Evolutionary conservation across 2,113 vertebrate species (phyloP), one percentile per base, ranked within the genome.

Genomic region (Cairina moschata): DNA sequence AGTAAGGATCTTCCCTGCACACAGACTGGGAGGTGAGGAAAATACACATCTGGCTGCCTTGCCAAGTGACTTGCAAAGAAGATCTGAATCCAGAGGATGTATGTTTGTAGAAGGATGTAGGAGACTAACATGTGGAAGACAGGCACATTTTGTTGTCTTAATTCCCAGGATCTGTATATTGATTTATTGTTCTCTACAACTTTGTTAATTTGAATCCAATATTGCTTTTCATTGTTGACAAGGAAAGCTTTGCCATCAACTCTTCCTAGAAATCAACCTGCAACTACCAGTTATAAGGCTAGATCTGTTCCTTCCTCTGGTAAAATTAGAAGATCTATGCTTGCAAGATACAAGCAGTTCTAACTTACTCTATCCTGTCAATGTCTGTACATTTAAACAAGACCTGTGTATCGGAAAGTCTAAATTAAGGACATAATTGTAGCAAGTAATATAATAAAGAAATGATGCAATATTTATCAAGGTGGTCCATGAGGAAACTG

Each of bases 201-300:
- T 94, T 95, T 18, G 31, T 48, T 62, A 69, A 91, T 74, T 79
- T 93, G 17, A 94, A 85, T 84, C 72, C 46, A 83, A 5, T 92
- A 66, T 29, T 58, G 36, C 14, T 92, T 83, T 87, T 83, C 38
- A 54, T 29, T 90, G 36, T 59, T 93, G 79, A 71, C 31, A 88
- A 83, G 48, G 62, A 84, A 90, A 90, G 46, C 17, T 86, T 88
- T 88, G 55, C 25, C 67, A 91, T 93, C 52, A 74, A 66, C 17
- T 86, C 5, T 1, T 91, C 60, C 92, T 40, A 42, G 55, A 87
- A 94, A 75, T 48, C 50, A 79, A 77, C 21, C 48, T 65, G 48
- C 50, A 89, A 76, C 71, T 92, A 11, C 72, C 75, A 89, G 62
- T 80, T 92, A 60, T 29, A 68, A 88, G 58, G 74, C 89, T 79